These are phyloP conservation scores for Drosophila repletoides DNA, from an alignment of 1,140 invertebrate species.

Conservation along the genomic window DNA sequence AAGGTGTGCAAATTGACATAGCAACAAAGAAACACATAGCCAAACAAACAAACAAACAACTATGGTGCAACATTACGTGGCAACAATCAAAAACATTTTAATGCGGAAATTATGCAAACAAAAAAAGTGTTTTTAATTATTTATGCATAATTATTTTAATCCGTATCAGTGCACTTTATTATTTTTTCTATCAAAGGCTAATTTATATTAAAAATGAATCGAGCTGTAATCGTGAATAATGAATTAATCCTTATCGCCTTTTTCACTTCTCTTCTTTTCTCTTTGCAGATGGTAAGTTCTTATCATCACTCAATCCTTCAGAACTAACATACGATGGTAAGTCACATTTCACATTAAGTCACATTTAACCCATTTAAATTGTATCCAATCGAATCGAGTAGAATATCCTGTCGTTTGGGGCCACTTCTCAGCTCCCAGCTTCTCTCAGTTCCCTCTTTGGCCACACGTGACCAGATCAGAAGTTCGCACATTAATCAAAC, in stretches of 20 bases:
- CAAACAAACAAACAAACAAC: background rate
- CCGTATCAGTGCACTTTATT: background rate
- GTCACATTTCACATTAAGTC: slow-evolving; percentile 81
- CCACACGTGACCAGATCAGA: slow-evolving; percentile 27
- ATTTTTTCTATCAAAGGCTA: slow-evolving; percentile 7
- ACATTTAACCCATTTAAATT: slow-evolving; percentile 71
- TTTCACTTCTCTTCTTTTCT: slow-evolving; percentile 19
- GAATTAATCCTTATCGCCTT: background rate
- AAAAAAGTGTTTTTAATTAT: slow-evolving; percentile 12
- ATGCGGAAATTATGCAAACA: no score
- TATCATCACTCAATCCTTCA: slow-evolving; percentile 83
- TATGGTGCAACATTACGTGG: background rate
- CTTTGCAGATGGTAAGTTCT: slow-evolving; percentile 82
- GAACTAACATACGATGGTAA: slow-evolving; percentile 83
- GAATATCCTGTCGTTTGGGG: background rate
- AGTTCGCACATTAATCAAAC: slow-evolving; percentile 75
- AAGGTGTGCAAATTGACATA: slow-evolving; percentile 32
- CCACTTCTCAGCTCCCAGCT: background rate
- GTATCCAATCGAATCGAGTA: background rate
- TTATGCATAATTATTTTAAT: slow-evolving; percentile 46
- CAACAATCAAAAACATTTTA: no score
- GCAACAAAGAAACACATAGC: background rate
- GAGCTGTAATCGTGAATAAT: slow-evolving; percentile 27
- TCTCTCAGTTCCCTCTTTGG: background rate
- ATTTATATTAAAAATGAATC: slow-evolving; percentile 39